Percentiles rank a stretch among this genome's conserved stretches.
Conservation (phyloP, 35 echinoderm and acorn worm species). For the Acanthaster planci region DNA sequence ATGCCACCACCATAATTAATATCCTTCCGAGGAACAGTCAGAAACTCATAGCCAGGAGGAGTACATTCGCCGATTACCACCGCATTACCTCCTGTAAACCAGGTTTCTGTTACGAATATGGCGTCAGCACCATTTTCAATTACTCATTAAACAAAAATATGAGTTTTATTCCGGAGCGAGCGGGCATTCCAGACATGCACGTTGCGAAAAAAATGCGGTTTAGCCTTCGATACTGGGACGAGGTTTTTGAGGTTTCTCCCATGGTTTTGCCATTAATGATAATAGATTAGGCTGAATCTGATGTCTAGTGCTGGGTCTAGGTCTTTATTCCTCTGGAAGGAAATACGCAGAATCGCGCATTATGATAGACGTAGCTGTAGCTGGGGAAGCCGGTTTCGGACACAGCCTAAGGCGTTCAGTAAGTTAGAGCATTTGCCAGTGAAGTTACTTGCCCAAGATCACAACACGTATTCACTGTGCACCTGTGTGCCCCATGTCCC, state of each 20-base stretch:
- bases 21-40: not conserved
- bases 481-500: no score
- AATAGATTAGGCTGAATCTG: no score
- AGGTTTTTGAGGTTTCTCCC: not conserved
- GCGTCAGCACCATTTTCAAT: not conserved
- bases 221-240: not conserved
- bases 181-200: not conserved
- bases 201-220: not conserved
- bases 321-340: no score
- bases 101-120: not conserved
- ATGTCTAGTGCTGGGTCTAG: no score
- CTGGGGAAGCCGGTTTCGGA: no score
- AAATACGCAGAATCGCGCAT: no score
- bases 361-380: no score
- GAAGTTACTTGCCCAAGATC: no score
- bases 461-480: no score
- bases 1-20: not conserved
- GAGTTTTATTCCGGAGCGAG: not conserved
- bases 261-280: not conserved
- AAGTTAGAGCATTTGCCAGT: no score
- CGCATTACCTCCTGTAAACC: not conserved
- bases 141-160: not conserved
- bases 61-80: not conserved
- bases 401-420: no score
- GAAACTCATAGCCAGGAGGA: constrained; percentile 2